phyloP scores from a whole-genome alignment of 2,888 invertebrate genomes.

The Catocala sponsa region DNA sequence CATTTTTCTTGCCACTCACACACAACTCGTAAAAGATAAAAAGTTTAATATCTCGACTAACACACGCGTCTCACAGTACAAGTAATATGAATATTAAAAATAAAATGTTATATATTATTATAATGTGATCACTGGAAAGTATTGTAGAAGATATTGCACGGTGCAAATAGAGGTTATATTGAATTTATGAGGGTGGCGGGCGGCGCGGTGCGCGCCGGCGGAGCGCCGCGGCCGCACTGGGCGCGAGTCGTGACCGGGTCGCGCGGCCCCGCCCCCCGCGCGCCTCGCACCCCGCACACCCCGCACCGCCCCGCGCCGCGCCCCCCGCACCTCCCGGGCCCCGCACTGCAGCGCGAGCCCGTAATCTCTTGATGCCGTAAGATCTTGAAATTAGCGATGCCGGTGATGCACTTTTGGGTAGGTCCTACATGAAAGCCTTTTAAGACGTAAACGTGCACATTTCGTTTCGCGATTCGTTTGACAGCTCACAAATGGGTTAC shows the following conservation, averaged over 20 bases:
- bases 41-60: constrained; percentile 19
- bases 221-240: constrained; percentile 85
- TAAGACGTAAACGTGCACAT: constrained; percentile 21
- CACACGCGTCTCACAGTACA: constrained; percentile 38
- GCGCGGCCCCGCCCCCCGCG: constrained; percentile 62
- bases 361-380: constrained; percentile 83
- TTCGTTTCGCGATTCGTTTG: constrained; percentile 13
- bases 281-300: constrained; percentile 24
- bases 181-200: constrained; percentile 39
- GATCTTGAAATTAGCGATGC: constrained; percentile 79
- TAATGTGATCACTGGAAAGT: constrained; percentile 35
- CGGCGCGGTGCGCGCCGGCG: constrained; percentile 81
- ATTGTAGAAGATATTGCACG: constrained; percentile 39
- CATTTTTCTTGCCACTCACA: constrained; percentile 70
- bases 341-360: constrained; percentile 79
- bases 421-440: constrained; percentile 40
- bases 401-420: constrained; percentile 76
- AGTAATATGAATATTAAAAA: constrained; percentile 48
- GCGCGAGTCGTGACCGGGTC: constrained; percentile 79
- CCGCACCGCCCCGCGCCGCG: constrained; percentile 40
- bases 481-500: constrained; percentile 21
- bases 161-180: constrained; percentile 52
- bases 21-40: constrained; percentile 36
- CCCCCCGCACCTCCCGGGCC: constrained; percentile 55
- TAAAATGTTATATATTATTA: constrained; percentile 42